A percentile compares a stretch with the other conserved stretches of the same genome.
Evolutionary conservation across 2,797 vertebrate species (phyloP).

Genomic region (Heteromormyrus szaboi): DNA sequence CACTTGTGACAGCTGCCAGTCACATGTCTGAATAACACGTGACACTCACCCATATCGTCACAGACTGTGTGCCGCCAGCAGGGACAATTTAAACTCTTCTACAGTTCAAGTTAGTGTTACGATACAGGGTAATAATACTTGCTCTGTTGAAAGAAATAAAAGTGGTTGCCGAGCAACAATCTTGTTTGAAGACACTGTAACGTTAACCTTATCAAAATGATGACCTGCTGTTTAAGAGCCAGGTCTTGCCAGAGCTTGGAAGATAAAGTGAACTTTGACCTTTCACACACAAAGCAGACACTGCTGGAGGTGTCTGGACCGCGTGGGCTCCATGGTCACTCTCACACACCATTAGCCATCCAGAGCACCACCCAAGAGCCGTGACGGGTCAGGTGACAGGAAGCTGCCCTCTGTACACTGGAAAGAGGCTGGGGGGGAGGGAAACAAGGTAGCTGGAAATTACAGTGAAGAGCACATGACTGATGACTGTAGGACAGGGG

Average conservation of each 20-base stretch:
- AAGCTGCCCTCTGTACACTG: background rate
- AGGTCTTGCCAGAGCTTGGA: background rate
- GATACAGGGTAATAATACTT: constrained; percentile 8
- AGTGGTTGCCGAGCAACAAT: constrained; percentile 21
- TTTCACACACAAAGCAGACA: background rate
- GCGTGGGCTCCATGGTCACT: background rate
- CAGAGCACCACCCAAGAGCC: background rate
- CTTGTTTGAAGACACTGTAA: constrained; percentile 4
- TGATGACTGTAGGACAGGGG: background rate
- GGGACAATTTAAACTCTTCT: background rate
- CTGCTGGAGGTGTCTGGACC: background rate
- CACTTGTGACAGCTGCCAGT: background rate
- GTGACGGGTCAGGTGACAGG: background rate
- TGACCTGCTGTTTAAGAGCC: background rate
- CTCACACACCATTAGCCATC: background rate
- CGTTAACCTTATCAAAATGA: background rate
- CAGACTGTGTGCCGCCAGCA: background rate
- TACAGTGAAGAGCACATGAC: background rate
- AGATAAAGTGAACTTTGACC: background rate
- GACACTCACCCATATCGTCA: background rate
- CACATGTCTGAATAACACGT: background rate
- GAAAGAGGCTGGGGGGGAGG: background rate
- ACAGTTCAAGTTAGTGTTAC: background rate
- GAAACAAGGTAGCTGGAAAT: background rate
- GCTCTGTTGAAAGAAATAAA: constrained; percentile 8